Evolutionary conservation across 2,888 invertebrate species (phyloP).

Genomic region (Hyalella azteca): DNA sequence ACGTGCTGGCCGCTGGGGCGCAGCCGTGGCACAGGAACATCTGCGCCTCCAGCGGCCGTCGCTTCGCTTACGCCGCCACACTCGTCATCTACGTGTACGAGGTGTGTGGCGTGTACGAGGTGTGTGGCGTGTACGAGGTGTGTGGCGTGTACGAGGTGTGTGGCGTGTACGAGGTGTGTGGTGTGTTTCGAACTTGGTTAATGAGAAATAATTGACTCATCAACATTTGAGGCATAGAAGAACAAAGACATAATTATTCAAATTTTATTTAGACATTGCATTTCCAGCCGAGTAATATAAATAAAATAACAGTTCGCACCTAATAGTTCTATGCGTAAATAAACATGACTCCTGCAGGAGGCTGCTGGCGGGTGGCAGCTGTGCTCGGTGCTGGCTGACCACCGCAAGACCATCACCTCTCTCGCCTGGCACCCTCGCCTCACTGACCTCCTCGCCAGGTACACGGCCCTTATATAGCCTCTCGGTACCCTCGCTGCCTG

Average conservation of each 20-base stretch:
- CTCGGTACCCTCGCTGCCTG: too few relatives aligned
- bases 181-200: too few relatives aligned
- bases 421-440: slow-evolving; percentile 63
- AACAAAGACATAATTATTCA: too few relatives aligned
- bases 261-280: too few relatives aligned
- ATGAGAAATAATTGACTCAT: too few relatives aligned
- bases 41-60: slow-evolving; percentile 62
- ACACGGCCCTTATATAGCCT: neutral
- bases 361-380: slow-evolving; percentile 63
- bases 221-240: too few relatives aligned
- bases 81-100: slow-evolving; percentile 65
- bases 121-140: too few relatives aligned
- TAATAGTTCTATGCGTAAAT: too few relatives aligned
- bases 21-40: slow-evolving; percentile 65
- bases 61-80: slow-evolving; percentile 65
- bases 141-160: too few relatives aligned
- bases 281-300: too few relatives aligned
- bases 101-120: slow-evolving; percentile 59
- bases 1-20: slow-evolving; percentile 64
- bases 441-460: slow-evolving; percentile 63
- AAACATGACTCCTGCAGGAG: slow-evolving; percentile 61
- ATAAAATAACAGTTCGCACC: too few relatives aligned
- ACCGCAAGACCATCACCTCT: slow-evolving; percentile 64
- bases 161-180: too few relatives aligned
- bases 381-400: slow-evolving; percentile 64